These are phyloP conservation scores for Camelus dromedarius DNA, from an alignment of 2,113 vertebrate genomes.

Conservation along the genomic window DNA sequence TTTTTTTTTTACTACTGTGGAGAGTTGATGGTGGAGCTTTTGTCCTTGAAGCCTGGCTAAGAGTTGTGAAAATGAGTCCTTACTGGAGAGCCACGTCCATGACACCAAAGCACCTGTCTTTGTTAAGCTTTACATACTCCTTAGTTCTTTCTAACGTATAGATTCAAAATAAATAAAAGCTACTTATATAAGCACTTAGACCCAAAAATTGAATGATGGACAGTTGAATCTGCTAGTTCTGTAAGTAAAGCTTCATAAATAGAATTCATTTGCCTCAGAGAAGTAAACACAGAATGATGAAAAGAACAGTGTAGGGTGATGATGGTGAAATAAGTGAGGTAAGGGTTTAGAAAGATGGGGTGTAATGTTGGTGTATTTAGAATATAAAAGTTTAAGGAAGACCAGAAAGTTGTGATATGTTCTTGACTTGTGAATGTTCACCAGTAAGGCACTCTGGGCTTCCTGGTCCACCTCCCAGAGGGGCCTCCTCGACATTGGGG, in stretches of 20 bases:
- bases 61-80: neutral
- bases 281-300: neutral
- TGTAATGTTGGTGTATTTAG: neutral
- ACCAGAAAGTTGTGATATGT: neutral
- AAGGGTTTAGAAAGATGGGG: neutral
- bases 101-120: neutral
- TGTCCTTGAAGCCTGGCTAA: conserved; percentile 22
- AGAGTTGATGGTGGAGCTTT: neutral
- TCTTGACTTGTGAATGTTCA: conserved; percentile 59
- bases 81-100: neutral
- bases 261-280: conserved; percentile 21
- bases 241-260: neutral
- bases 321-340: neutral
- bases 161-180: conserved; percentile 34
- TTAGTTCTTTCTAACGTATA: conserved; percentile 4
- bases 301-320: neutral
- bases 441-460: conserved; percentile 33
- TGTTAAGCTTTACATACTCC: conserved; percentile 5
- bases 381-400: conserved; percentile 46
- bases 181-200: conserved; percentile 3
- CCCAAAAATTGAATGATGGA: conserved; percentile 17
- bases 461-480: conserved; percentile 12
- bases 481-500: neutral
- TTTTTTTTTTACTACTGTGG: neutral
- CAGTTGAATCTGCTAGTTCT: neutral